A percentile compares a stretch with the other conserved stretches of the same genome.
phyloP scores from a whole-genome alignment of 35 echinoderm and acorn worm species.

The Nesometra sesokonis region DNA sequence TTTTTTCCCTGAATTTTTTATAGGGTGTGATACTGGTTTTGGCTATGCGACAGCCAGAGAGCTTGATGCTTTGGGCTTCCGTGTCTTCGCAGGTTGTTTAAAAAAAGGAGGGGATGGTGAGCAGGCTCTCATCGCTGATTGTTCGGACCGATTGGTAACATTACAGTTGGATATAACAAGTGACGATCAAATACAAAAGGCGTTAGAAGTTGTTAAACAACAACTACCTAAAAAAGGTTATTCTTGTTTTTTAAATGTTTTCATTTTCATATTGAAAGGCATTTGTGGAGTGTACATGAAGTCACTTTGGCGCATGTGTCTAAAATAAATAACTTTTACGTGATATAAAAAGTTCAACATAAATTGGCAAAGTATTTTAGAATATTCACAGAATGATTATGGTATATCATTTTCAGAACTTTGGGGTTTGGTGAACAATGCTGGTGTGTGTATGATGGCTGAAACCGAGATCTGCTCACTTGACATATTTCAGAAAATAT shows the following conservation, averaged over 20 bases:
- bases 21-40: conserved; percentile 62
- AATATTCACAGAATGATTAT: too few relatives aligned
- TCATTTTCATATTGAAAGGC: too few relatives aligned
- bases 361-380: too few relatives aligned
- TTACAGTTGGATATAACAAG: conserved; percentile 46
- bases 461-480: conserved; percentile 49
- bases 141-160: conserved; percentile 50
- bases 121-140: conserved; percentile 19
- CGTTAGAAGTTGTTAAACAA: conserved; percentile 31
- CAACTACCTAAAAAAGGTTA: conserved; percentile 48
- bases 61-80: conserved; percentile 44
- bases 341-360: too few relatives aligned
- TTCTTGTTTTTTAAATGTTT: too few relatives aligned
- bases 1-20: too few relatives aligned
- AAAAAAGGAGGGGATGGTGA: conserved; percentile 41
- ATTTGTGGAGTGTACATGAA: too few relatives aligned
- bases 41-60: conserved; percentile 33
- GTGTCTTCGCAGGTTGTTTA: conserved; percentile 44
- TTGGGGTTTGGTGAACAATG: conserved; percentile 66
- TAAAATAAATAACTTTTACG: too few relatives aligned
- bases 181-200: conserved; percentile 39
- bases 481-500: conserved; percentile 31
- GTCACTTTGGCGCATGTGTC: too few relatives aligned
- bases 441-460: conserved; percentile 30
- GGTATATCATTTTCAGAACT: conserved; percentile 33